Evolutionary conservation across 64 coral and sea anemone genomes (phyloP).

Genomic region (Trachythela sp.): DNA sequence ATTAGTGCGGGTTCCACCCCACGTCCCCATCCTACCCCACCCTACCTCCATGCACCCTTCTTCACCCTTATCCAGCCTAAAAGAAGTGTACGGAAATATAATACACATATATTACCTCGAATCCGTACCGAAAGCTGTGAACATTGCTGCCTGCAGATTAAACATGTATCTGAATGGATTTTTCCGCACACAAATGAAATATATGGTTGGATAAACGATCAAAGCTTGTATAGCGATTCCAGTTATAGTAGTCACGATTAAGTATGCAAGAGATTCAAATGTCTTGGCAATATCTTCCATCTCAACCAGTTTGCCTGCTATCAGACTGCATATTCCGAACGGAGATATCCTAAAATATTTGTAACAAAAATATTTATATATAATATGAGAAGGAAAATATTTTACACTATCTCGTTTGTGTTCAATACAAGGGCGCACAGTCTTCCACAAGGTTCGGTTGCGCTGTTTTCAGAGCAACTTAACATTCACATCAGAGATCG

Average conservation of each 20-base stretch:
- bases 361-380: too few relatives aligned
- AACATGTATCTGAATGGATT: conserved; percentile 65
- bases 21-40: too few relatives aligned
- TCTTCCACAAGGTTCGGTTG: too few relatives aligned
- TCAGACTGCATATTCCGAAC: conserved; percentile 68
- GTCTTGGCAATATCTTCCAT: conserved; percentile 56
- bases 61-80: neutral
- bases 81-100: neutral
- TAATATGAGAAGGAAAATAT: too few relatives aligned
- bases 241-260: conserved; percentile 52
- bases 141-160: conserved; percentile 50
- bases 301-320: conserved; percentile 57
- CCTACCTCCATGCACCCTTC: neutral
- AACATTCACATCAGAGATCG: too few relatives aligned
- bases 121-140: conserved; percentile 71
- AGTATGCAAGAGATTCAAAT: conserved; percentile 47
- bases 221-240: conserved; percentile 42
- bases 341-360: conserved; percentile 66
- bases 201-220: conserved; percentile 53
- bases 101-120: conserved; percentile 50
- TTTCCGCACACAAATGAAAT: conserved; percentile 61
- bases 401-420: too few relatives aligned
- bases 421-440: too few relatives aligned
- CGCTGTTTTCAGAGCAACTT: too few relatives aligned
- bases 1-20: too few relatives aligned